These are phyloP conservation scores for Alcis repandata DNA, from an alignment of 2,888 invertebrate species.

Conservation along the genomic window DNA sequence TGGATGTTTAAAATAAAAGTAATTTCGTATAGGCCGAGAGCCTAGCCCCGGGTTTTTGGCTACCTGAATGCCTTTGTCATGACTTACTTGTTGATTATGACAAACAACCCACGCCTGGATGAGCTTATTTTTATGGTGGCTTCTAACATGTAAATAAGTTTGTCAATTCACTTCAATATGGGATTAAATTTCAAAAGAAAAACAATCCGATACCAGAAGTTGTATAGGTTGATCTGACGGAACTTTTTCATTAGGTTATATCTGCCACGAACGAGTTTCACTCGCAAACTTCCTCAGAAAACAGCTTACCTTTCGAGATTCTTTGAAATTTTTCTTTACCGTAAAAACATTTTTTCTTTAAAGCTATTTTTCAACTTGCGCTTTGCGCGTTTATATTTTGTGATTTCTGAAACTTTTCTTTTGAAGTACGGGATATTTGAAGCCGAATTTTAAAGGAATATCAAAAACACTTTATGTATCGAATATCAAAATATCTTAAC, in stretches of 20 bases:
- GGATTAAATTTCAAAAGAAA: neutral
- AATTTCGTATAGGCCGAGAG: no score
- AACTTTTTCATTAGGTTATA: conserved; percentile 36
- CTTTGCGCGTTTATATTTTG: conserved; percentile 5
- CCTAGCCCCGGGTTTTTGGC: no score
- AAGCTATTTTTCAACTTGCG: conserved; percentile 16
- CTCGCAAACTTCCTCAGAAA: conserved; percentile 13
- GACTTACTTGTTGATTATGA: no score
- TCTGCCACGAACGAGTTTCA: conserved; percentile 29
- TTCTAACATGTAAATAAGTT: neutral
- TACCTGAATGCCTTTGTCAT: no score
- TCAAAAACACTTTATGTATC: no score
- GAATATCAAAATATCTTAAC: no score
- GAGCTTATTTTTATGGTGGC: no score
- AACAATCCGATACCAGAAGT: neutral
- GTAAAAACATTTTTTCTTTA: conserved; percentile 15
- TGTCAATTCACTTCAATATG: neutral
- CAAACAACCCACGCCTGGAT: no score
- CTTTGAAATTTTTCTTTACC: conserved; percentile 27
- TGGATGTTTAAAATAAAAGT: no score
- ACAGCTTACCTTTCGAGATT: conserved; percentile 31
- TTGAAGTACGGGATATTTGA: no score
- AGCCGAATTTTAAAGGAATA: no score
- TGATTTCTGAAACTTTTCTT: conserved; percentile 26
- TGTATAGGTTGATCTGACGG: neutral